A percentile compares a stretch with the other conserved stretches of the same genome.
These are phyloP conservation scores for Progne subis DNA, from an alignment of 2,113 vertebrate species.

Conservation along the genomic window DNA sequence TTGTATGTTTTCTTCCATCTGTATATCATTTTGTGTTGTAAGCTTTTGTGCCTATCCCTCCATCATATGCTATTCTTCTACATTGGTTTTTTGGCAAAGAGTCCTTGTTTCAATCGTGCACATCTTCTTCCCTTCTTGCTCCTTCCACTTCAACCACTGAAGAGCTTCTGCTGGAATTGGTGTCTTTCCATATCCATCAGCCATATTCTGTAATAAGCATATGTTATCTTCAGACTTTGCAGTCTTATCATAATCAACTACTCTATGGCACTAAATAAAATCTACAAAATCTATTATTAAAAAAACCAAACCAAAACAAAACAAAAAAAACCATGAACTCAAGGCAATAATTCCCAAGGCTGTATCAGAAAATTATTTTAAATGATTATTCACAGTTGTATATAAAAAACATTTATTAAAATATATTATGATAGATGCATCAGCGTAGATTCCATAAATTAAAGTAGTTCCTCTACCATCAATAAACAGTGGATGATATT, in stretches of 20 bases:
- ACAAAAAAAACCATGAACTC: neutral
- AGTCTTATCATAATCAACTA: neutral
- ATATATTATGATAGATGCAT: neutral
- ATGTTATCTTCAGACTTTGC: neutral
- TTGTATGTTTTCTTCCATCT: conserved; percentile 26
- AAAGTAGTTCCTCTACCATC: neutral
- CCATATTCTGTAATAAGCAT: neutral
- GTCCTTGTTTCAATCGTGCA: neutral
- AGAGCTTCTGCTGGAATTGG: neutral
- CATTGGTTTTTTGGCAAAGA: neutral
- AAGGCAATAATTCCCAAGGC: neutral
- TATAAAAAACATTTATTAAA: neutral
- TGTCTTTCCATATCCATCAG: neutral
- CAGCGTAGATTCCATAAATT: neutral
- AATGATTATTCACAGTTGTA: neutral
- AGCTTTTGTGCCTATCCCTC: neutral
- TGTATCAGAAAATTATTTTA: neutral
- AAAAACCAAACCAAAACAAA: neutral
- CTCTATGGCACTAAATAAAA: neutral
- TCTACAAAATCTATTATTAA: neutral
- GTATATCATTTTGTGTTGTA: neutral
- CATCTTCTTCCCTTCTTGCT: neutral
- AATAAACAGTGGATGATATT: neutral
- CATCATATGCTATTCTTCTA: conserved; percentile 15
- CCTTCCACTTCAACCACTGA: neutral